A percentile compares a stretch with the other conserved stretches of the same genome.
These are phyloP conservation scores for Agrochola litura DNA, from an alignment of 2,888 invertebrate genomes.

Conservation along the genomic window DNA sequence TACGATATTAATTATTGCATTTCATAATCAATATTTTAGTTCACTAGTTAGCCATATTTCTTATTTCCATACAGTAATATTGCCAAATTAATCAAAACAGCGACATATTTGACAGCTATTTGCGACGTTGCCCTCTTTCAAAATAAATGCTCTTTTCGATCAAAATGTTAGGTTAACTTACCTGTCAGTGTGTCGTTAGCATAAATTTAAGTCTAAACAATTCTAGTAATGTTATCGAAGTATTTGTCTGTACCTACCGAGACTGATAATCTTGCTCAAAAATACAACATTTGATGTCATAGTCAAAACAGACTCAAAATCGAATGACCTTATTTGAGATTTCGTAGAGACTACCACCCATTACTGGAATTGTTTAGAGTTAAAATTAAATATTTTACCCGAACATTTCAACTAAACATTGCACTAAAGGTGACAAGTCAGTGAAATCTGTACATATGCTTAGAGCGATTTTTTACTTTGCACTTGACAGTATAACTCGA, in stretches of 20 bases:
- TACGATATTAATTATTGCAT: too few species aligned
- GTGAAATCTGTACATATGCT: neutral
- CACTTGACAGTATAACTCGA: neutral
- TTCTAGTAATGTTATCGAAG: neutral
- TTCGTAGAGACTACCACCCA: conserved; percentile 1
- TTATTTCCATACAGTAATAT: too few species aligned
- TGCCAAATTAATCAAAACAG: too few species aligned
- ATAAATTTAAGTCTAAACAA: conserved; percentile 26
- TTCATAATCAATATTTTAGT: too few species aligned
- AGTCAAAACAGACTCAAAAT: conserved; percentile 12
- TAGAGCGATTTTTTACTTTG: neutral
- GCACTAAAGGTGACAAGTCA: neutral
- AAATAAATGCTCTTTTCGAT: too few species aligned
- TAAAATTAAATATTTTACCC: conserved; percentile 1
- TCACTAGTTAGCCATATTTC: too few species aligned
- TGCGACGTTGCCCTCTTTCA: too few species aligned
- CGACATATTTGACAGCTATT: too few species aligned
- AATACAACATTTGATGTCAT: conserved; percentile 37
- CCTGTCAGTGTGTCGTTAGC: neutral
- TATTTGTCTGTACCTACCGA: neutral
- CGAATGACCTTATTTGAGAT: conserved; percentile 18
- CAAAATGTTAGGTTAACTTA: neutral
- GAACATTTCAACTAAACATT: neutral
- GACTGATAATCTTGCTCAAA: conserved; percentile 16
- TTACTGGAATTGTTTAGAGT: conserved; percentile 18